A percentile compares a stretch with the other conserved stretches of the same genome.
Conservation (phyloP, 2,797 vertebrate genomes). For the Chaenodraco wilsoni region DNA sequence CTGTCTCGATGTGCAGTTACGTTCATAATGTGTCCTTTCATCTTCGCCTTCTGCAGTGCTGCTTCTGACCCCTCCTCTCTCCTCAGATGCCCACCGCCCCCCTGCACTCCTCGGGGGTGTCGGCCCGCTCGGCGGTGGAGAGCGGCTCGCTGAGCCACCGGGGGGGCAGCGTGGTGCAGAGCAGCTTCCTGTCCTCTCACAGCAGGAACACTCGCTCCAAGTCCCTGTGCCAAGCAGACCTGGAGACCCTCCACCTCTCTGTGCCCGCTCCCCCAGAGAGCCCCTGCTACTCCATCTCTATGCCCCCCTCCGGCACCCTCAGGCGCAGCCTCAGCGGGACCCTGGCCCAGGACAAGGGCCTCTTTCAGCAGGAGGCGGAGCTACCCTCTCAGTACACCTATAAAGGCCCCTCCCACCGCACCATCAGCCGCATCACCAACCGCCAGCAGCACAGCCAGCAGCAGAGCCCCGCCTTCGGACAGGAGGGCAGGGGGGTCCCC, state of each 20-base stretch:
- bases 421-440: slow-evolving; percentile 92
- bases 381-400: slow-evolving; percentile 79
- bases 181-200: slow-evolving; percentile 50
- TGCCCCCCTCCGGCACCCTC: slow-evolving; percentile 54
- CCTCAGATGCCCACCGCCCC: slow-evolving; percentile 76
- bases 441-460: slow-evolving; percentile 80
- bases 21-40: background rate
- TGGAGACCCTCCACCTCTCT: slow-evolving; percentile 39
- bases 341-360: slow-evolving; percentile 63
- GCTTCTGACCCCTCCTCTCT: slow-evolving; percentile 16
- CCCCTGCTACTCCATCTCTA: slow-evolving; percentile 41
- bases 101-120: slow-evolving; percentile 67
- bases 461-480: slow-evolving; percentile 66
- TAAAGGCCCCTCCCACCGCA: slow-evolving; percentile 92
- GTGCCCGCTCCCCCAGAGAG: slow-evolving; percentile 57
- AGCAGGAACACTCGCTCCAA: slow-evolving; percentile 63
- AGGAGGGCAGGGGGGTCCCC: slow-evolving; percentile 51
- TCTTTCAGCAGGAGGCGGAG: slow-evolving; percentile 74
- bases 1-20: fast-evolving
- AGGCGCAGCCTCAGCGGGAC: slow-evolving; percentile 83
- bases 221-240: slow-evolving; percentile 71
- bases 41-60: background rate
- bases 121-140: slow-evolving; percentile 86
- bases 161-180: slow-evolving; percentile 43
- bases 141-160: slow-evolving; percentile 75